phyloP scores from a whole-genome alignment of 92 coral and sea anemone genomes.

The Porites rus region DNA sequence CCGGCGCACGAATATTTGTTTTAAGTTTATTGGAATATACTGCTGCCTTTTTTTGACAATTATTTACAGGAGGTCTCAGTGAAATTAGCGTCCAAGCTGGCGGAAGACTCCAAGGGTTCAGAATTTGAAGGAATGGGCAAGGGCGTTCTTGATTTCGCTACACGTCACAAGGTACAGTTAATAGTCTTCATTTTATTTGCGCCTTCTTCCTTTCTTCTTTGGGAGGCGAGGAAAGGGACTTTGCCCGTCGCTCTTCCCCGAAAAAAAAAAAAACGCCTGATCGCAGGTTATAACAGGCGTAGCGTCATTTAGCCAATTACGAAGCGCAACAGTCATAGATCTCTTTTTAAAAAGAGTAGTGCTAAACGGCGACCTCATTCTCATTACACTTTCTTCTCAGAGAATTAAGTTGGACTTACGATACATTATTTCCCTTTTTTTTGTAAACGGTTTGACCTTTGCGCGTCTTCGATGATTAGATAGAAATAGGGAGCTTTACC shows the following conservation, averaged over 20 bases:
- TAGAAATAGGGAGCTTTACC: no score
- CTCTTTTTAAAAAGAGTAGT: no score
- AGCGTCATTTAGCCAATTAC: no score
- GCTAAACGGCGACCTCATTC: no score
- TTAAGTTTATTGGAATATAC: not conserved
- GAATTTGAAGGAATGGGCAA: slow-evolving; percentile 43
- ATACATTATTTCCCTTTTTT: no score
- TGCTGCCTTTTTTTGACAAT: not conserved
- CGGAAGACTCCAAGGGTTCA: slow-evolving; percentile 66
- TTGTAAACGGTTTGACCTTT: no score
- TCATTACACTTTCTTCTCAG: no score
- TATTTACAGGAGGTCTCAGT: slow-evolving; percentile 63
- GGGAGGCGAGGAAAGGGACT: not conserved
- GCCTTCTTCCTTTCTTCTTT: not conserved
- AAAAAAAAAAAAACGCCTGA: not conserved
- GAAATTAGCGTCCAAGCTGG: slow-evolving; percentile 56
- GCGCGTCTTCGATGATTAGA: no score
- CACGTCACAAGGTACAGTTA: slow-evolving; percentile 70
- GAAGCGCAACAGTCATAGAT: no score
- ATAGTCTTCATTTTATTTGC: not conserved
- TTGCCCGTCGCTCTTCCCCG: not conserved
- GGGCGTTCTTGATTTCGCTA: slow-evolving; percentile 45
- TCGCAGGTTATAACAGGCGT: no score
- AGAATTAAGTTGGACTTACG: no score
- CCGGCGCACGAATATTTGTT: no score